These are phyloP conservation scores for Lophura nycthemera DNA, from an alignment of 2,113 vertebrate genomes.

Conservation along the genomic window DNA sequence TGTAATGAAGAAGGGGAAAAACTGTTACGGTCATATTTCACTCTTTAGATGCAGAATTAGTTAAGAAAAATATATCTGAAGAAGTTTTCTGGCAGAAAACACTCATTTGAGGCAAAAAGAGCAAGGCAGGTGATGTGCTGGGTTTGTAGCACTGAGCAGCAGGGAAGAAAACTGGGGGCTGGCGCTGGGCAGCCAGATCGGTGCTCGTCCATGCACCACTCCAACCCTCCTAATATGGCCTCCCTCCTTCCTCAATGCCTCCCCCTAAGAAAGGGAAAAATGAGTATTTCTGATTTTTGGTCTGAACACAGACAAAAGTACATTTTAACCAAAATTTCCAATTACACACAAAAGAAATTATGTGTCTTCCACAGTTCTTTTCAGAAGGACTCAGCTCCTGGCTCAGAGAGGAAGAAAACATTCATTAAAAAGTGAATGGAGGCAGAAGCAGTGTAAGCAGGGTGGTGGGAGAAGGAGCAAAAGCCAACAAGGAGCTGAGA, in stretches of 20 bases:
- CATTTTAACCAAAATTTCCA: neutral
- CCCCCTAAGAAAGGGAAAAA: neutral
- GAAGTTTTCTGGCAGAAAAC: neutral
- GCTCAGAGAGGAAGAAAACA: neutral
- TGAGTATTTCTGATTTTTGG: neutral
- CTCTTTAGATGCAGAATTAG: neutral
- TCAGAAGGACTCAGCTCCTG: neutral
- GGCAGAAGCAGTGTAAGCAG: neutral
- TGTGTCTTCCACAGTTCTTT: neutral
- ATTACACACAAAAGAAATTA: neutral
- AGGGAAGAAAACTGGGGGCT: neutral
- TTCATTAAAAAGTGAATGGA: neutral
- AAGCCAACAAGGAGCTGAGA: neutral
- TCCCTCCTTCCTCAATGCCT: neutral
- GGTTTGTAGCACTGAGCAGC: neutral
- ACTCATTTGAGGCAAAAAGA: neutral
- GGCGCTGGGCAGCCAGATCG: neutral
- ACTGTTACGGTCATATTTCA: neutral
- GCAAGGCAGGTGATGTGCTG: neutral
- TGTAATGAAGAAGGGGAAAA: neutral
- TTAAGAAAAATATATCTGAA: neutral
- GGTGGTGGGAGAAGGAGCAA: neutral
- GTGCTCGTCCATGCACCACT: neutral
- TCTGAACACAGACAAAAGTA: neutral
- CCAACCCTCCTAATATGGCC: rapidly evolving